Evolutionary conservation across 1,140 invertebrate species (phyloP), one percentile per base, ranked within the genome.

Genomic region (Neuroterus valhalla): DNA sequence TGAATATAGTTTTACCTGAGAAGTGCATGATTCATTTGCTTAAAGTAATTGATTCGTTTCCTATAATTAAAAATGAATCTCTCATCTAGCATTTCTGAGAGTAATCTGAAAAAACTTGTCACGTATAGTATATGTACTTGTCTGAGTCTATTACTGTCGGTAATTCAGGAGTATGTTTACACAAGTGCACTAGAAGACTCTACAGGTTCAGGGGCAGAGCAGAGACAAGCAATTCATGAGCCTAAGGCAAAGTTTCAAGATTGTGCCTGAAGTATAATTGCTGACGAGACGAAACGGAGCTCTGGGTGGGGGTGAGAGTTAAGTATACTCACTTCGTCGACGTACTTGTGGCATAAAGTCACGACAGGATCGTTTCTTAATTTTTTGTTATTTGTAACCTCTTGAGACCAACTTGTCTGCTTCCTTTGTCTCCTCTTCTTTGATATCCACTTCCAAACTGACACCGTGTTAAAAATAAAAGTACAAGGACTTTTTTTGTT

Each of bases 121-220:
- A 38, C 31, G 1, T 38, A 8, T n/a, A n/a, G n/a, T n/a, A 8
- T 10, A 38, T 38, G 10, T 38, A 38, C 31, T 38, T 38, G 2
- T 55, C 21, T 0, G 52, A 55, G 52, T 55, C 21, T 55, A 48
- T 48, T 48, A 48, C n/a, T 48, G 46, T 19, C 46, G 15, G 52
- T 55, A 55, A 55, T 55, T 55, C 10, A 55, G 21, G 52, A 55
- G 52, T 55, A 55, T 55, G 23, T 55, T 55, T 55, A 55, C 52
- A 55, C 26, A 55, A 55, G 52, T 55, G 26, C 50, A 4, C 52
- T 31, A 26, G 10, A 26, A 23, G 52, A 55, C 52, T 38, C 31
- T 55, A 23, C 19, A 55, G 52, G 50, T 21, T 55, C 52, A 55
- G 21, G 26, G 52, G 14, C 52, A 55, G 52, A 55, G 21, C 23